phyloP scores from a whole-genome alignment of 2,888 invertebrate species.

The Cephus sareptanus region DNA sequence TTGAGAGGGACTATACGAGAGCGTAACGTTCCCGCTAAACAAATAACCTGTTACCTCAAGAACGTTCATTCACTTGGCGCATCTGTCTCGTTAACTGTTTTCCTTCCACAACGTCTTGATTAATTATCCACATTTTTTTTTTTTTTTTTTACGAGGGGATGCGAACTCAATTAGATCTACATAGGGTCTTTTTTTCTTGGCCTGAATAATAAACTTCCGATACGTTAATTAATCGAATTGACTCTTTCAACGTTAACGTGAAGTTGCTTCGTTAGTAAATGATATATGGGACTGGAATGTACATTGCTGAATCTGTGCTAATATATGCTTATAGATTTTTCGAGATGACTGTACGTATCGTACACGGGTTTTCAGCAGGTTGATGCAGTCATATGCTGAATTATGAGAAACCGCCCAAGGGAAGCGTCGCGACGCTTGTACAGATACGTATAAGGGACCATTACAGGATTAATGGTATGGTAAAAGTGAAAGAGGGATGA shows the following conservation, averaged over 20 bases:
- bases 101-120: not conserved
- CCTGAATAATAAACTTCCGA: not conserved
- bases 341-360: not conserved
- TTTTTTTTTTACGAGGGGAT: not conserved
- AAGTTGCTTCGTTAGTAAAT: not conserved
- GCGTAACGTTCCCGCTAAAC: conserved; percentile 10
- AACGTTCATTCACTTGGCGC: conserved; percentile 32
- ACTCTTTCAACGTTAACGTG: not conserved
- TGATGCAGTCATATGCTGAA: conserved; percentile 7
- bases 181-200: not conserved
- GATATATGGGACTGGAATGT: not conserved
- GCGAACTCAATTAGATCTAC: not conserved
- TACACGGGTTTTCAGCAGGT: not conserved
- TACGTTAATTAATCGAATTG: not conserved
- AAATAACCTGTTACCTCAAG: conserved; percentile 39
- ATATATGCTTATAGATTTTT: not conserved
- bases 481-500: conserved; percentile 47
- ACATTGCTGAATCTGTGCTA: not conserved
- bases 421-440: not conserved
- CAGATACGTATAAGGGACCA: not conserved
- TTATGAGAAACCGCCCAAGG: conserved; percentile 8
- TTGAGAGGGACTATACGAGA: conserved; percentile 16
- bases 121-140: not conserved
- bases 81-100: conserved; percentile 41
- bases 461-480: not conserved